These are phyloP conservation scores for Typhlichthys subterraneus DNA, from an alignment of 2,797 vertebrate genomes.

Conservation along the genomic window DNA sequence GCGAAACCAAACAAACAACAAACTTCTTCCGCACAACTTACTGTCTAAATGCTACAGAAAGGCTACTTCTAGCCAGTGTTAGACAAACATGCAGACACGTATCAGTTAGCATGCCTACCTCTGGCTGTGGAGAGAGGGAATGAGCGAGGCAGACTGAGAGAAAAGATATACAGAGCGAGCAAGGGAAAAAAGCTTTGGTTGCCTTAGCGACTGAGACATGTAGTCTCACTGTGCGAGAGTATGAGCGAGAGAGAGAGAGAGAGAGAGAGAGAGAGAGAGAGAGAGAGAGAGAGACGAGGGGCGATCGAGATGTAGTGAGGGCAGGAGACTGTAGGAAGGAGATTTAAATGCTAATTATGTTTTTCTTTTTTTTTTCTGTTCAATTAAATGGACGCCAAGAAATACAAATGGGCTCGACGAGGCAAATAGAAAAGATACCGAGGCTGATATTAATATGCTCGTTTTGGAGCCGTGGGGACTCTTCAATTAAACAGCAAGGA, in stretches of 20 bases:
- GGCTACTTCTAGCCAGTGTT: constrained; percentile 49
- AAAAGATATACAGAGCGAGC: constrained; percentile 69
- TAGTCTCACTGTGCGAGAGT: constrained; percentile 63
- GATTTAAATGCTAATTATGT: constrained; percentile 84
- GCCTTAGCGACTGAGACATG: constrained; percentile 85
- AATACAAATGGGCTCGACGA: constrained; percentile 66
- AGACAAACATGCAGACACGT: constrained; percentile 21
- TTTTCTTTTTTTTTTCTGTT: constrained; percentile 32
- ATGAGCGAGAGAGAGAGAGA: constrained; percentile 35
- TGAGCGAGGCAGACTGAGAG: constrained; percentile 73
- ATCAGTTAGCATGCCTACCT: constrained; percentile 82
- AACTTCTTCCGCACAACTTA: constrained; percentile 57
- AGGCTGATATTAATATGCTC: constrained; percentile 58
- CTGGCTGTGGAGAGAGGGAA: constrained; percentile 79
- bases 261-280: constrained; percentile 49
- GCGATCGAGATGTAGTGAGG: constrained; percentile 38
- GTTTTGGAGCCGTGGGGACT: constrained; percentile 41
- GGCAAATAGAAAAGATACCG: constrained; percentile 65
- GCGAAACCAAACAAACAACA: constrained; percentile 44
- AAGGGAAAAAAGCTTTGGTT: constrained; percentile 81
- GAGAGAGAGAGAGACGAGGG: background rate
- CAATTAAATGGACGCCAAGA: constrained; percentile 73
- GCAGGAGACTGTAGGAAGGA: constrained; percentile 68
- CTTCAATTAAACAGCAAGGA: constrained; percentile 59
- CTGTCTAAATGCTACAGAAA: constrained; percentile 64